Evolutionary conservation across 2,888 invertebrate species (phyloP).

Genomic region (Acanthococcus lagerstroemiae): DNA sequence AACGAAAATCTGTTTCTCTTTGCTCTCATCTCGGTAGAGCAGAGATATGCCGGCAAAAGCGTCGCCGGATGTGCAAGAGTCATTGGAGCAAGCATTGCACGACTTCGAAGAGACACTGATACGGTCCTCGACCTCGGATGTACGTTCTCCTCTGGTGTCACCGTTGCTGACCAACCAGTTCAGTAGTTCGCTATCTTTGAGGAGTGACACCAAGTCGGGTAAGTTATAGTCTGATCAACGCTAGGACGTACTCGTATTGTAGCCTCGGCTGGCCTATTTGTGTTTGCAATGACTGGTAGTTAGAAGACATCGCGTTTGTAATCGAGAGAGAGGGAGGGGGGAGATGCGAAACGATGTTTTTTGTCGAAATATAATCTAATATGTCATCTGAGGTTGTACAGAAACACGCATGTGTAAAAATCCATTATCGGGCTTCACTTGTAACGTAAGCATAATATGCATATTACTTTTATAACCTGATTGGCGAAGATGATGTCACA

Average conservation of each 20-base stretch:
- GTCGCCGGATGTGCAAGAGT: conserved; percentile 37
- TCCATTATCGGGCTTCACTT: too few relatives aligned
- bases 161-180: conserved; percentile 21
- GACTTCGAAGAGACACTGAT: conserved; percentile 62
- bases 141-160: conserved; percentile 17
- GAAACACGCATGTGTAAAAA: too few relatives aligned
- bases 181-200: conserved; percentile 21
- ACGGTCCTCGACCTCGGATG: conserved; percentile 27
- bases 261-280: background rate
- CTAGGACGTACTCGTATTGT: background rate
- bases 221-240: background rate
- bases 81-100: conserved; percentile 48
- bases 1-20: background rate
- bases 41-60: conserved; percentile 31
- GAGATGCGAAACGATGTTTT: too few relatives aligned
- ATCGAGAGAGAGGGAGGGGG: too few relatives aligned
- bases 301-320: too few relatives aligned
- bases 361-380: too few relatives aligned
- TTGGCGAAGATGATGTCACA: too few relatives aligned
- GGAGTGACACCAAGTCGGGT: conserved; percentile 23
- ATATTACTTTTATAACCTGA: too few relatives aligned
- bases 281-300: too few relatives aligned
- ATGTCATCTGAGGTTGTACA: too few relatives aligned
- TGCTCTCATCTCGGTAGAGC: conserved; percentile 7
- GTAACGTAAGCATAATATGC: too few relatives aligned